A percentile compares a stretch with the other conserved stretches of the same genome.
phyloP scores from a whole-genome alignment of 2,797 vertebrate genomes.

The Ptychadena robeensis region DNA sequence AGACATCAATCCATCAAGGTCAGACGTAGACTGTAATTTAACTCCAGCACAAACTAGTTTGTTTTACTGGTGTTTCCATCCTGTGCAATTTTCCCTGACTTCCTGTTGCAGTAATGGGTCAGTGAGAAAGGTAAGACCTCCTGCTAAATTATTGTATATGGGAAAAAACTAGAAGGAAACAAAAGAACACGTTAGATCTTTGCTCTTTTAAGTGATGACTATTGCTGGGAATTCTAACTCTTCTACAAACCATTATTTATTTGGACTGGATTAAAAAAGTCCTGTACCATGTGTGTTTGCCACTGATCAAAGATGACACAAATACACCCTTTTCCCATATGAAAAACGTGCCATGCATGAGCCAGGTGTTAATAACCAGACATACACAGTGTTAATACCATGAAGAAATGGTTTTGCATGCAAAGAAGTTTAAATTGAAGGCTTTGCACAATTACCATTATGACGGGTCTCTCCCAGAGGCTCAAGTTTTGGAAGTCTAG shows the following conservation, averaged over 20 bases:
- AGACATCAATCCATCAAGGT: no score
- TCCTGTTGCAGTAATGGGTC: not conserved
- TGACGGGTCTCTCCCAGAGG: conserved; percentile 88
- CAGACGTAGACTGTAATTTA: no score
- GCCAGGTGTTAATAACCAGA: conserved; percentile 6
- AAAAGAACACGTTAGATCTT: not conserved
- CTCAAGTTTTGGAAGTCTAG: conserved; percentile 93
- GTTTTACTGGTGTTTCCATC: not conserved
- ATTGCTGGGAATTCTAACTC: no score
- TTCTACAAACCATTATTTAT: no score
- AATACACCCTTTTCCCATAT: not conserved
- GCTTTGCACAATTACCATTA: conserved; percentile 85
- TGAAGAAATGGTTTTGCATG: conserved; percentile 60
- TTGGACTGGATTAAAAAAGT: not conserved
- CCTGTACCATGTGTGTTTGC: not conserved
- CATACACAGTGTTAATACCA: not conserved
- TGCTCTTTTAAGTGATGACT: no score
- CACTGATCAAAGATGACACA: not conserved
- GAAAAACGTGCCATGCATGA: not conserved
- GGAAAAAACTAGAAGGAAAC: not conserved
- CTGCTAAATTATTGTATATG: not conserved
- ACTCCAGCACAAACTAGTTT: no score
- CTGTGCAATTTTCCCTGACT: not conserved
- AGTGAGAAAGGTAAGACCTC: no score
- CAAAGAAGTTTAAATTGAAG: conserved; percentile 65